Base-by-base conservation (phyloP, 2,113 vertebrate species). In the Archocentrus centrarchus region DNA sequence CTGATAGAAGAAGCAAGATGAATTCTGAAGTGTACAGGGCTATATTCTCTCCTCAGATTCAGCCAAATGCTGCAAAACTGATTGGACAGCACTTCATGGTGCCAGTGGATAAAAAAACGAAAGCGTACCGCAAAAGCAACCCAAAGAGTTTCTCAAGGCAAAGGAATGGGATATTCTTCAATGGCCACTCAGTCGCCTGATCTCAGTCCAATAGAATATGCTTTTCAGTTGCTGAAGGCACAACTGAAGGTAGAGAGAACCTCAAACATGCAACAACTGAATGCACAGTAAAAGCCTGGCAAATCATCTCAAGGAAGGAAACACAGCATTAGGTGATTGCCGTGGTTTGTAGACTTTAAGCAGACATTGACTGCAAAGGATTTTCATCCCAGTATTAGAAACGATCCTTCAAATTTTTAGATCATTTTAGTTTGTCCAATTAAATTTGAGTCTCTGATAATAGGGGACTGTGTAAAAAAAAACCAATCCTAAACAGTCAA, bases 161-260 rank as follows among this genome's bases (percentile, higher is more conserved):
- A 68, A 50, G 64, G 22, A 70, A 50, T 50, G 22, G 64, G 64
- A 70, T 70, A 50, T 70, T 70, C 64, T 70, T 27, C 41, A 50
- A 4, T 18, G 41, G 41, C 27, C 27, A 30, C 41, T 70, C 64
- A 50, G 41, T 27, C 64, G 50, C 39, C 39, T 41, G 10, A 41
- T 41, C 39, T 41, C 10, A 41, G 11, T 10, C 11, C 3, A 41
- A 11, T 11, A 41, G 39, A 41, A 3, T 13, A 47, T 6, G 17
- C 24, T 70, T 50, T 70, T 50, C 66, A 70, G 44, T 70, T 50
- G 41, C 66, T 70, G 44, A 70, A 70, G 44, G 6, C 22, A 4
- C 30, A 70, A 20, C 44, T 70, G 66, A 50, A 50, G 44, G 15
- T 30, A 53, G 44, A 11, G 11, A 22, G 11, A 50, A 15, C 44